Percentiles rank a stretch among this genome's conserved stretches.
Evolutionary conservation across 2,797 vertebrate genomes (phyloP).

Genomic region (Odontamblyopus rebecca): DNA sequence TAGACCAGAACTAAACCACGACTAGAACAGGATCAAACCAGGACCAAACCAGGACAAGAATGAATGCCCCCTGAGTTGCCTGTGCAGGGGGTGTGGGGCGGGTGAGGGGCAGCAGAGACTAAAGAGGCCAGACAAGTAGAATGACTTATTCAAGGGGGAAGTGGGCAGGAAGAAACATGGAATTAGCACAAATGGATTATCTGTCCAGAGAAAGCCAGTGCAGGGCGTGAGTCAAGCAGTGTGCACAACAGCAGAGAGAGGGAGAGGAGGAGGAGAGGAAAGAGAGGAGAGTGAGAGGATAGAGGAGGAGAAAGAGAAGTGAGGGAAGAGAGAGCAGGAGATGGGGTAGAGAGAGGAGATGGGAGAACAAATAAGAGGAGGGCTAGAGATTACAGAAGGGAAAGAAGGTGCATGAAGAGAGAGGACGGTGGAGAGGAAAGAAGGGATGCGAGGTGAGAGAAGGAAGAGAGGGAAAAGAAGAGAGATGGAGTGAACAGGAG

Average conservation of each 20-base stretch:
- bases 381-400: background rate
- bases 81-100: background rate
- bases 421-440: too few species aligned
- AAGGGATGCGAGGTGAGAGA: too few species aligned
- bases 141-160: slow-evolving; percentile 76
- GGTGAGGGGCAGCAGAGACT: slow-evolving; percentile 38
- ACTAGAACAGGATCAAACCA: too few species aligned
- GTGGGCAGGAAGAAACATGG: slow-evolving; percentile 73
- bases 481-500: too few species aligned
- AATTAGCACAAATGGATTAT: slow-evolving; percentile 85
- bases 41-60: background rate
- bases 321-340: too few species aligned
- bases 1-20: too few species aligned
- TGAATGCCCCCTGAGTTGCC: slow-evolving; percentile 5
- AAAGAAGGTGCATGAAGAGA: too few species aligned
- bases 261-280: background rate
- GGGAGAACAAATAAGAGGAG: background rate
- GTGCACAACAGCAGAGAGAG: slow-evolving; percentile 27
- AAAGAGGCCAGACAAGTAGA: slow-evolving; percentile 63
- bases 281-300: background rate
- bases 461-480: too few species aligned
- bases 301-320: too few species aligned
- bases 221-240: slow-evolving; percentile 67
- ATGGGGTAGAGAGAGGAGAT: too few species aligned
- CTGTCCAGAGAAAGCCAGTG: slow-evolving; percentile 66